phyloP scores from a whole-genome alignment of 2,797 vertebrate genomes.

The Intellagama lesueurii region DNA sequence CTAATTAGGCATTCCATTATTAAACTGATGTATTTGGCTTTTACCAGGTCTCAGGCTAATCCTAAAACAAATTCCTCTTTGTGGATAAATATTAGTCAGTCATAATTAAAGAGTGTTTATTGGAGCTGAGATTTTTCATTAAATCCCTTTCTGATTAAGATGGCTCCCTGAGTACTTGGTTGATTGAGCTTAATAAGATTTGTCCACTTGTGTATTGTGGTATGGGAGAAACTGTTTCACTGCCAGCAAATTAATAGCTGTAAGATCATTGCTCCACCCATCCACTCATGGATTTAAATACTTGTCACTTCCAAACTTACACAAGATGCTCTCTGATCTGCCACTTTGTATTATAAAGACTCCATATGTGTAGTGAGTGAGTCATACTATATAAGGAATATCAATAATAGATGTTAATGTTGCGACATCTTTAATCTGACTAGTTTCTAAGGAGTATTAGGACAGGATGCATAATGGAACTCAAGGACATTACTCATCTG shows the following conservation, averaged over 20 bases:
- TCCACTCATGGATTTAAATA: slow-evolving; percentile 30
- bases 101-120: slow-evolving; percentile 77
- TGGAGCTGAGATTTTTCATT: slow-evolving; percentile 74
- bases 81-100: slow-evolving; percentile 79
- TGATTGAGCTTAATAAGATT: slow-evolving; percentile 76
- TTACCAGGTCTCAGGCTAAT: slow-evolving; percentile 76
- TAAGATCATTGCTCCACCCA: slow-evolving; percentile 46
- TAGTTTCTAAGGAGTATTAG: slow-evolving; percentile 33
- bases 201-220: slow-evolving; percentile 71
- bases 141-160: slow-evolving; percentile 79
- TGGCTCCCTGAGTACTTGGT: slow-evolving; percentile 69
- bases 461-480: slow-evolving; percentile 4
- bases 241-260: slow-evolving; percentile 53
- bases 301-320: slow-evolving; percentile 26
- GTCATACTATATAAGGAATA: background rate
- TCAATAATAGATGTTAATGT: background rate
- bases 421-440: background rate
- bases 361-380: background rate
- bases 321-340: slow-evolving; percentile 23
- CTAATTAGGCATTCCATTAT: slow-evolving; percentile 81
- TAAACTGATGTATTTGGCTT: slow-evolving; percentile 77
- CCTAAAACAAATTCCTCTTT: slow-evolving; percentile 78
- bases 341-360: slow-evolving; percentile 19
- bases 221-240: slow-evolving; percentile 73
- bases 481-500: slow-evolving; percentile 8